Evolutionary conservation across 2,888 invertebrate species (phyloP), one percentile per base, ranked within the genome.

Genomic region (Drosophila yooni): DNA sequence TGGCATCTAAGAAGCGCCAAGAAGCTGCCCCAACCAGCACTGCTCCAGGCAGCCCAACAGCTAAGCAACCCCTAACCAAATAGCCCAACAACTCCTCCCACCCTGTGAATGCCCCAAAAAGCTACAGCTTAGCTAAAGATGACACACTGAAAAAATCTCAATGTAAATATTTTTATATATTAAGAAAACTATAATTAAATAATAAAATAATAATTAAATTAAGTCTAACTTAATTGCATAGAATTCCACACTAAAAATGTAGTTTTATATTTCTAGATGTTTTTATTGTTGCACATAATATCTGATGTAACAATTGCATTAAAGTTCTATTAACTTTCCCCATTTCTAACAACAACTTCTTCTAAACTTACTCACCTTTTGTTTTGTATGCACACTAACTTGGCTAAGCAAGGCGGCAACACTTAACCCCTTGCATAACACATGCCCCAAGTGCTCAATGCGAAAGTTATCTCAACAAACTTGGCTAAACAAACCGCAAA

Each of bases 1-100:
- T 58, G 80, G 81, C 78, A 65, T 61, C 70, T 68, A 82, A 79
- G 80, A 78, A 63, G 29, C 25, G 43, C 48, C 48, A 87, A 84
- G 81, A 76, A 70, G 81, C 61, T 56, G 78, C 75, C 79, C 72
- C 48, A 57, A 51, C 56, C 62, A 18, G 18, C 0, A 8, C 3
- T 36, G 25, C 59, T 7, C 18, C 54, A 13, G 18, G 2, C 5
- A 51, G 7, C 46, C 25, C 15, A 46, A 8, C 15, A 52, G 36
- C 66, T 43, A 34, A 68, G 57, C 33, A n/a, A 56, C 38, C 52
- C 34, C 57, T 25, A 36, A 63, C 54, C 38, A 13, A 56, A 38
- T n/a, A 15, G 36, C 21, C 56, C 27, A 38, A 38, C 27, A 56
- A 18, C 56, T 38, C 38, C 38, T 38, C 38, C 38, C 27, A 38